Percentiles rank a stretch among this genome's conserved stretches.
These are phyloP conservation scores for Magallana angulata DNA, from an alignment of 1,140 invertebrate genomes.

Conservation along the genomic window DNA sequence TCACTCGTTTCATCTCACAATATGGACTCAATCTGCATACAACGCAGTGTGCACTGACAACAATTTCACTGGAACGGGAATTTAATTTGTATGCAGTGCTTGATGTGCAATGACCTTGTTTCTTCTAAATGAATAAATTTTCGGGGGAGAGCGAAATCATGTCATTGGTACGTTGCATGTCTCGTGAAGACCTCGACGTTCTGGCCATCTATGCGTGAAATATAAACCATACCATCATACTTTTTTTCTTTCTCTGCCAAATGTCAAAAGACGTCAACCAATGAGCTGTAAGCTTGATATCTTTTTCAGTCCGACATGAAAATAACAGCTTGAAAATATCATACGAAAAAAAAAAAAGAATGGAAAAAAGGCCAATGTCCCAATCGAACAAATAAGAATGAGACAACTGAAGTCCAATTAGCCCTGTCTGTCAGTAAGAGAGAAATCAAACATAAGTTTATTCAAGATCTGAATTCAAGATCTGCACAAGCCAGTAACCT, in stretches of 20 bases:
- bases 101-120: background rate
- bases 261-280: background rate
- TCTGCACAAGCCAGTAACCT: background rate
- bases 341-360: background rate
- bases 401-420: background rate
- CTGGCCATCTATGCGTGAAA: background rate
- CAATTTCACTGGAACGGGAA: background rate
- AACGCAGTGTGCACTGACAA: background rate
- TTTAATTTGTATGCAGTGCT: background rate
- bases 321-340: conserved; percentile 21
- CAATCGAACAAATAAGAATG: background rate
- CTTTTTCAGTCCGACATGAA: background rate
- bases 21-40: conserved; percentile 9
- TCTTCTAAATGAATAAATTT: background rate
- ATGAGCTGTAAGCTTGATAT: background rate
- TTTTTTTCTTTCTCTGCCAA: background rate
- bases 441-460: background rate
- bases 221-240: background rate
- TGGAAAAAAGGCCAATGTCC: background rate
- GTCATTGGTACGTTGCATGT: background rate
- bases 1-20: background rate
- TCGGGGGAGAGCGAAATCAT: background rate
- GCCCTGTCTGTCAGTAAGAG: conserved; percentile 6
- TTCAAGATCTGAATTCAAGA: background rate
- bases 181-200: background rate